phyloP scores from a whole-genome alignment of 2,113 vertebrate genomes.

The Numida meleagris region DNA sequence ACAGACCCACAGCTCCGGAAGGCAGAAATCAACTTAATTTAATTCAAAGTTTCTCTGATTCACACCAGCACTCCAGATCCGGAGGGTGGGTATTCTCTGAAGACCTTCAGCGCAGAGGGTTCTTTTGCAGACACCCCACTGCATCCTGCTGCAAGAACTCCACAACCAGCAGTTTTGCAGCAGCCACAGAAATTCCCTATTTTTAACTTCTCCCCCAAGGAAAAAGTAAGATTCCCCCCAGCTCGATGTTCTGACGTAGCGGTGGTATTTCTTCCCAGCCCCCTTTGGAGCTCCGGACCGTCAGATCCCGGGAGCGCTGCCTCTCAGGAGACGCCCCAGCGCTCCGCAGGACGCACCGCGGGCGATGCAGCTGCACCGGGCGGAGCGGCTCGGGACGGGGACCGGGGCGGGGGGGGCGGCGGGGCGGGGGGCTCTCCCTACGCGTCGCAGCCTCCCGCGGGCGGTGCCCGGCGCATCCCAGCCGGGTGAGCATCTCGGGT shows the following conservation, averaged over 20 bases:
- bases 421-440: background rate
- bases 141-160: background rate
- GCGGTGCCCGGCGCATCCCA: background rate
- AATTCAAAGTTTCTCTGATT: background rate
- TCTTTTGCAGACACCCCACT: rapidly evolving
- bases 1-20: background rate
- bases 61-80: rapidly evolving
- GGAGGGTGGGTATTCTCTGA: background rate
- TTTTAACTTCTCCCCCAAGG: background rate
- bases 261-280: background rate
- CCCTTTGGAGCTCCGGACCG: rapidly evolving
- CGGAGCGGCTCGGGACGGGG: background rate
- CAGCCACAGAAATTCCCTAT: background rate
- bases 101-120: rapidly evolving
- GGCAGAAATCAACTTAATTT: background rate
- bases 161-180: background rate
- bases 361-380: background rate
- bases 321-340: background rate
- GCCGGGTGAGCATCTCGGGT: no score
- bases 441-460: background rate
- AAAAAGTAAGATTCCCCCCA: background rate
- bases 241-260: background rate
- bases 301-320: background rate
- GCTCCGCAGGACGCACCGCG: background rate
- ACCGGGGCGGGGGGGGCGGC: background rate